Evolutionary conservation across 2,888 invertebrate genomes (phyloP).

Genomic region (Furcula furcula): DNA sequence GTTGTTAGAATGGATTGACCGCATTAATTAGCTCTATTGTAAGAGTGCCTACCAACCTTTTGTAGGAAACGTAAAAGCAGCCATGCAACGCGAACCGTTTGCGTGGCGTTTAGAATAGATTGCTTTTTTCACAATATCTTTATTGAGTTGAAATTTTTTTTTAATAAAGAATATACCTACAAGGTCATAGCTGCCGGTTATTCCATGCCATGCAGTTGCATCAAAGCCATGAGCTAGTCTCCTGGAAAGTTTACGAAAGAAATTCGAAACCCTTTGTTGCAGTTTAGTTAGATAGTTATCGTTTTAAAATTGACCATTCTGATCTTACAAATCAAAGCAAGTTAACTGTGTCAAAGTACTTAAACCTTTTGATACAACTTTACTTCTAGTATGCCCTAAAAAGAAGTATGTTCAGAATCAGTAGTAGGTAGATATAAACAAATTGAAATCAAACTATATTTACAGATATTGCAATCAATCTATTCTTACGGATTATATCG

Average conservation of each 20-base stretch:
- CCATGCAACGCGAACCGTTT: constrained; percentile 38
- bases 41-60: neutral
- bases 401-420: no score
- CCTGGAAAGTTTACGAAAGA: constrained; percentile 1
- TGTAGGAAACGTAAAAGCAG: constrained; percentile 11
- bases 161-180: constrained; percentile 31
- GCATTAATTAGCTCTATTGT: no score
- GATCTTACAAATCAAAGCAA: no score
- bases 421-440: no score
- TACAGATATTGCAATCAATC: no score
- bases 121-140: constrained; percentile 42
- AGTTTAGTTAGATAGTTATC: no score
- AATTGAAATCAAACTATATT: no score
- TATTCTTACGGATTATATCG: no score
- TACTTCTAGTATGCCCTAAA: no score
- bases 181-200: constrained; percentile 40
- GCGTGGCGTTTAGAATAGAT: constrained; percentile 33
- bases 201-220: constrained; percentile 39
- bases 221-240: constrained; percentile 16
- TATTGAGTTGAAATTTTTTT: constrained; percentile 41
- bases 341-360: no score
- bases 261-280: neutral
- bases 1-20: neutral
- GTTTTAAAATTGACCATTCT: no score
- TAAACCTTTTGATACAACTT: no score